These are phyloP conservation scores for Onychomys arenicola DNA, from an alignment of 2,797 vertebrate species.

Conservation along the genomic window DNA sequence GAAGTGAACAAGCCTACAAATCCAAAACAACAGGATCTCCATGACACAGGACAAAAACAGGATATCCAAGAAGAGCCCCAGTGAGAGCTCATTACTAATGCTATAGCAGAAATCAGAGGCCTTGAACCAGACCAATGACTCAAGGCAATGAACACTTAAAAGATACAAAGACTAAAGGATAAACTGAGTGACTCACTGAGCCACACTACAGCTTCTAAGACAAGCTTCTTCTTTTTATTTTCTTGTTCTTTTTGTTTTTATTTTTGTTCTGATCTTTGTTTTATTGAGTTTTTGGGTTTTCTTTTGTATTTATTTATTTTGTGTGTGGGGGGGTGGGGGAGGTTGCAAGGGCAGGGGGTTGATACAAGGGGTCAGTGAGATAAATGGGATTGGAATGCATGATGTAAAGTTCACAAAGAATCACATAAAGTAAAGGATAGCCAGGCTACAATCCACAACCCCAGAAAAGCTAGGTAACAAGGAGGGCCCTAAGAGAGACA, in stretches of 20 bases:
- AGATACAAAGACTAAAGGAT: not conserved
- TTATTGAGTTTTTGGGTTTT: not conserved
- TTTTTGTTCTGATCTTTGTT: not conserved
- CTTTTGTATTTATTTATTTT: not conserved
- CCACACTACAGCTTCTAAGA: not conserved
- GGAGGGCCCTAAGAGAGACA: too few relatives aligned
- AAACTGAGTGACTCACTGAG: not conserved
- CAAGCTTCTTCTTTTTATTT: not conserved
- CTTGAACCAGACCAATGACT: not conserved
- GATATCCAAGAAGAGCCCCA: not conserved
- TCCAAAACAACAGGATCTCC: not conserved
- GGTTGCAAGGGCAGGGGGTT: not conserved
- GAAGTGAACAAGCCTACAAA: not conserved
- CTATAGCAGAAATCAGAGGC: not conserved
- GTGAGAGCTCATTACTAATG: not conserved
- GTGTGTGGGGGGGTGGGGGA: not conserved
- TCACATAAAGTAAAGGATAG: not conserved
- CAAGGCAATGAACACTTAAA: not conserved
- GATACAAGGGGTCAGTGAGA: not conserved
- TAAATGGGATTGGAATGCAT: not conserved
- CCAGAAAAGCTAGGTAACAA: too few relatives aligned
- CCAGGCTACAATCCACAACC: too few relatives aligned
- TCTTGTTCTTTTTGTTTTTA: not conserved
- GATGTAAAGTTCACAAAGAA: not conserved
- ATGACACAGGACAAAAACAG: not conserved